A percentile compares a stretch with the other conserved stretches of the same genome.
phyloP scores from a whole-genome alignment of 2,888 invertebrate genomes.

The Nipponacmea schrenckii region DNA sequence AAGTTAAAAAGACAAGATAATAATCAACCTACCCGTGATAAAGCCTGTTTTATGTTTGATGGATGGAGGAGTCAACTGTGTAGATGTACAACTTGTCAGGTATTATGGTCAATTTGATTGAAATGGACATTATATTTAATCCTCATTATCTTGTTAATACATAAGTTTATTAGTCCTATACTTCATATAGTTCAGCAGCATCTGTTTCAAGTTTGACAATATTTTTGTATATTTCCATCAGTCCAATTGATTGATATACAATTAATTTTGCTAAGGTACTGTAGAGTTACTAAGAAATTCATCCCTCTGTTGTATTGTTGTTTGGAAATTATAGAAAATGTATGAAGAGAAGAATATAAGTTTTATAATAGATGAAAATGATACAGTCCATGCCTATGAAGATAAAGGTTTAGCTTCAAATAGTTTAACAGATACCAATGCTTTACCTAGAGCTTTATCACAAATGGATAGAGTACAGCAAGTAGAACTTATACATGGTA shows the following conservation, averaged over 20 bases:
- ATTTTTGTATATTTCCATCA: no score
- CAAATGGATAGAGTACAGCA: constrained; percentile 84
- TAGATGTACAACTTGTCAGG: constrained; percentile 68
- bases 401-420: constrained; percentile 71
- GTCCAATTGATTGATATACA: no score
- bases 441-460: constrained; percentile 74
- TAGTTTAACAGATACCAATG: constrained; percentile 78
- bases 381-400: constrained; percentile 81
- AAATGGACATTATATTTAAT: no score
- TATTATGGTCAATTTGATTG: no score
- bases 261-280: no score
- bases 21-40: constrained; percentile 28
- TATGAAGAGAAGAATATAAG: constrained; percentile 78
- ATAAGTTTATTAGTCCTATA: no score
- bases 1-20: constrained; percentile 42
- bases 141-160: no score
- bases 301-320: not conserved
- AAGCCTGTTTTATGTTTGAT: constrained; percentile 65
- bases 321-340: constrained; percentile 70
- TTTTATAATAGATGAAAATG: constrained; percentile 82
- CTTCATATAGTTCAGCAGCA: no score
- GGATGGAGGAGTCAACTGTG: constrained; percentile 79
- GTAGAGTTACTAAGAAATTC: no score
- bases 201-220: no score
- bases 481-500: constrained; percentile 81